phyloP scores from a whole-genome alignment of 2,888 invertebrate species.

The Sipha maydis region DNA sequence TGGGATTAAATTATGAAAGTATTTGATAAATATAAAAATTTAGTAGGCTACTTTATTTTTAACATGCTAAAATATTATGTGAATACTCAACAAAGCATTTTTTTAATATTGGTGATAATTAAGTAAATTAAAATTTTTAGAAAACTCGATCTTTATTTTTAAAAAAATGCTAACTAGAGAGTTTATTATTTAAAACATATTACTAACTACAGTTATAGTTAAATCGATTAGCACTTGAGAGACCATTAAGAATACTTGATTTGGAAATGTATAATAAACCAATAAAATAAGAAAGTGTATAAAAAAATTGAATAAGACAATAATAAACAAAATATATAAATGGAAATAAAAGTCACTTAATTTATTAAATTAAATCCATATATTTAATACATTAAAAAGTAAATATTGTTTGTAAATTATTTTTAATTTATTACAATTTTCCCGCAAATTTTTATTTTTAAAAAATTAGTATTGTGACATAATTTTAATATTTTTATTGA shows the following conservation, averaged over 20 bases:
- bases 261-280: background rate
- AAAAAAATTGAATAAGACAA: background rate
- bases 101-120: background rate
- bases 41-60: background rate
- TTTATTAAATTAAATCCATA: background rate
- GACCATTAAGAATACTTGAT: conserved; percentile 7
- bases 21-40: background rate
- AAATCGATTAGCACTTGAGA: conserved; percentile 37
- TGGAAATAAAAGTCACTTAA: background rate
- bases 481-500: too few relatives aligned
- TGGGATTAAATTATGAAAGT: background rate
- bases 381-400: background rate
- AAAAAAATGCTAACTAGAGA: background rate
- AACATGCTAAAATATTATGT: background rate
- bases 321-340: background rate
- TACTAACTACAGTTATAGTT: background rate
- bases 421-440: background rate
- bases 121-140: background rate
- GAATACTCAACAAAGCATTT: background rate
- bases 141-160: background rate
- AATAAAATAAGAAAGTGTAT: background rate
- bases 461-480: background rate
- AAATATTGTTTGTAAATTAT: background rate
- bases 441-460: background rate
- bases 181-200: conserved; percentile 1